phyloP scores from a whole-genome alignment of 2,797 vertebrate species.

The Serranus cabrilla region DNA sequence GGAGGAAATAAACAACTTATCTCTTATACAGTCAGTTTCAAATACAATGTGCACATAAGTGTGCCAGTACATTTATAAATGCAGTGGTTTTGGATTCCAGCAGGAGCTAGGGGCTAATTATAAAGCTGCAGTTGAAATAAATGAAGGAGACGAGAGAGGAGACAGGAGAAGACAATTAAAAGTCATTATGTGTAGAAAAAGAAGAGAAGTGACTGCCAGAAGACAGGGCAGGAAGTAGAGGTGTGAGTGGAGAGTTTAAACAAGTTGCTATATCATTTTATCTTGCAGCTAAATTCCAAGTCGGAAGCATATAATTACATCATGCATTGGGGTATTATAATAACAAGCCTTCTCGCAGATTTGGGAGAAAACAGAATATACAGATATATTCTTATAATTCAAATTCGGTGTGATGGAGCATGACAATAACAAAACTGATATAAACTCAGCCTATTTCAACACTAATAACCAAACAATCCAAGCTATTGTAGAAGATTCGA shows the following conservation, averaged over 20 bases:
- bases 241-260: background rate
- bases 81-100: background rate
- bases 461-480: slow-evolving; percentile 19
- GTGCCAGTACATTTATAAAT: background rate
- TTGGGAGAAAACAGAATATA: background rate
- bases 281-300: background rate
- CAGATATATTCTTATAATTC: background rate
- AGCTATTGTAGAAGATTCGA: slow-evolving; percentile 18
- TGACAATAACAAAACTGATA: background rate
- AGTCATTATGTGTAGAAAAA: background rate
- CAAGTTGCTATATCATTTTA: background rate
- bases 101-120: background rate
- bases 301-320: background rate
- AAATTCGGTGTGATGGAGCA: background rate
- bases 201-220: background rate
- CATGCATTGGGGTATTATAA: background rate
- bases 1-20: background rate
- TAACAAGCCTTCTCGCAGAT: background rate
- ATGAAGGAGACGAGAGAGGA: background rate
- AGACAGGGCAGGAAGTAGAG: background rate
- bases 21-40: background rate
- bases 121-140: background rate
- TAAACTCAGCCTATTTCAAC: background rate
- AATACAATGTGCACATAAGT: background rate
- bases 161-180: background rate